phyloP scores from a whole-genome alignment of 2,888 invertebrate species.

The Myopa testacea region DNA sequence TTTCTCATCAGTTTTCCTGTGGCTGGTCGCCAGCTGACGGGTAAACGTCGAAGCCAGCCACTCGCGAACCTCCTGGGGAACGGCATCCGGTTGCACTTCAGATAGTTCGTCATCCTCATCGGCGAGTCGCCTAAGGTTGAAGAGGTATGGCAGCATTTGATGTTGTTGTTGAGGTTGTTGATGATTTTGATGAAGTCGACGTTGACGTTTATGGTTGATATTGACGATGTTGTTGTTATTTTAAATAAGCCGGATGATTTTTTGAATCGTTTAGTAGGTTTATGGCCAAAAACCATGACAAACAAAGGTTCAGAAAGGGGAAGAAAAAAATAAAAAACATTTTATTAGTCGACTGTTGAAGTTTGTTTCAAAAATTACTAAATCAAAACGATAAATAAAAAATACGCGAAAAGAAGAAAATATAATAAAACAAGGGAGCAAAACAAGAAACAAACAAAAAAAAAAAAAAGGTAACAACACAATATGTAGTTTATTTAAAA shows the following conservation, averaged over 20 bases:
- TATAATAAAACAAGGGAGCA: neutral
- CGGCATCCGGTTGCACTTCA: slow-evolving; percentile 95
- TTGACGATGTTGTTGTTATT: slow-evolving; percentile 23
- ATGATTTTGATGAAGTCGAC: slow-evolving; percentile 13
- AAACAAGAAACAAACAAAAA: neutral
- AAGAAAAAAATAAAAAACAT: slow-evolving; percentile 45
- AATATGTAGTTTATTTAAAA: neutral
- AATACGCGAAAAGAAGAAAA: neutral
- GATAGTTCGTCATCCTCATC: slow-evolving; percentile 96
- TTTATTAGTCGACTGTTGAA: slow-evolving; percentile 45
- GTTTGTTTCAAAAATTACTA: slow-evolving; percentile 33
- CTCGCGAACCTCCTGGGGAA: slow-evolving; percentile 95
- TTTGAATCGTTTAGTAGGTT: slow-evolving; percentile 31
- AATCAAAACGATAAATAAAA: neutral
- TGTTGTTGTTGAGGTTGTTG: slow-evolving; percentile 29
- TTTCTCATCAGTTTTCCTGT: slow-evolving; percentile 82
- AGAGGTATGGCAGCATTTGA: slow-evolving; percentile 22
- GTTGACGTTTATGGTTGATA: slow-evolving; percentile 21
- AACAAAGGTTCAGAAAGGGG: slow-evolving; percentile 47
- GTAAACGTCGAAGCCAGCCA: slow-evolving; percentile 98
- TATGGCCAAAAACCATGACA: slow-evolving; percentile 26
- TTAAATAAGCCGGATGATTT: slow-evolving; percentile 24
- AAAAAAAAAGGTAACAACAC: neutral
- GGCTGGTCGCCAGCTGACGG: slow-evolving; percentile 84
- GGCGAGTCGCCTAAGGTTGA: slow-evolving; percentile 76